Percentiles rank a stretch among this genome's conserved stretches.
Conservation (phyloP, 2,113 vertebrate species). For the Marmota flaviventris region DNA sequence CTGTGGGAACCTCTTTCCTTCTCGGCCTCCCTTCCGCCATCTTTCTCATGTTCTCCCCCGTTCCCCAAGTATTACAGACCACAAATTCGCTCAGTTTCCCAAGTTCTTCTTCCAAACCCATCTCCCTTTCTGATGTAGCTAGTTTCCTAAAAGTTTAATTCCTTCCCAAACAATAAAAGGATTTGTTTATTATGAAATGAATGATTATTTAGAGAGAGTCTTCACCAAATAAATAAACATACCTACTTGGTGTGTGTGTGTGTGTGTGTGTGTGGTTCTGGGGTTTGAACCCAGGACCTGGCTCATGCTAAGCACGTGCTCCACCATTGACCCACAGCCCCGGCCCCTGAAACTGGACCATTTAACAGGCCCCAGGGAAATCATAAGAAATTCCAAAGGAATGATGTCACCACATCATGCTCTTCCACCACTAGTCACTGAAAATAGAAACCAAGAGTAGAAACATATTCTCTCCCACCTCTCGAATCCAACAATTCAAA, state of each 20-base stretch:
- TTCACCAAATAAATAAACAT: not conserved
- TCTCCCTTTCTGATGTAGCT: not conserved
- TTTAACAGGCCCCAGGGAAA: slow-evolving; percentile 59
- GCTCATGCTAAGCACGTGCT: not conserved
- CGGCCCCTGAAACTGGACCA: not conserved
- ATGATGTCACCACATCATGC: not conserved
- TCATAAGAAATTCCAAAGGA: slow-evolving; percentile 62
- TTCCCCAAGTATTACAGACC: not conserved
- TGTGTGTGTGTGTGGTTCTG: not conserved
- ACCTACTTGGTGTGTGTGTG: not conserved
- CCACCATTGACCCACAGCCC: not conserved
- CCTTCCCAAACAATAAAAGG: slow-evolving; percentile 20
- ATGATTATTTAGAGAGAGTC: slow-evolving; percentile 2
- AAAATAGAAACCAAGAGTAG: slow-evolving; percentile 66
- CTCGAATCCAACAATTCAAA: slow-evolving; percentile 23
- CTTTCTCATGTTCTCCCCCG: not conserved
- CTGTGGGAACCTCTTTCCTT: not conserved
- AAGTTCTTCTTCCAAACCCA: not conserved
- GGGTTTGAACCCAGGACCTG: not conserved
- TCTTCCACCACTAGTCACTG: slow-evolving; percentile 33
- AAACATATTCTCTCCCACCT: not conserved
- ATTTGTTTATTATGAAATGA: not conserved
- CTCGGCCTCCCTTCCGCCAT: not conserved
- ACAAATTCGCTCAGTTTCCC: not conserved
- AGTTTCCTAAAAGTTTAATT: not conserved